Evolutionary conservation across 2,113 vertebrate species (phyloP).

Genomic region (Acanthochromis polyacanthus): DNA sequence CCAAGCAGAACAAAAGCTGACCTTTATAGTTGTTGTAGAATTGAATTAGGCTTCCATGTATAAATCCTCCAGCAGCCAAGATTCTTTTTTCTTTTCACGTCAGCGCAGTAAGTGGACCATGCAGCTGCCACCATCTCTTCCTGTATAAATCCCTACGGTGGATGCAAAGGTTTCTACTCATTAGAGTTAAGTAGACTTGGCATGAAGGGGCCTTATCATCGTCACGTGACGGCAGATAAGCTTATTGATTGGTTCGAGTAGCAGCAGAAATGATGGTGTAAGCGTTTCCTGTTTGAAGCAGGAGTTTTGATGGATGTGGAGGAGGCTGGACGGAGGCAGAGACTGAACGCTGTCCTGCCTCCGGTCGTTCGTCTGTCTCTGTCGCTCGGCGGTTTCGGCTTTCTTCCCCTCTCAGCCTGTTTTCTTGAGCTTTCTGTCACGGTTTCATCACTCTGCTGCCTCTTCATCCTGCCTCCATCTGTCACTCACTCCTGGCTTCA

Average conservation of each 20-base stretch:
- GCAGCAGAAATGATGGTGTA: constrained; percentile 42
- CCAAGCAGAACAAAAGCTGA: constrained; percentile 63
- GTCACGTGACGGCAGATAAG: constrained; percentile 51
- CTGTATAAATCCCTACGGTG: constrained; percentile 41
- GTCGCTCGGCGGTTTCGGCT: constrained; percentile 10
- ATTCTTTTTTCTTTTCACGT: constrained; percentile 29
- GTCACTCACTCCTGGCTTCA: constrained; percentile 27
- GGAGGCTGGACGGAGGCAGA: constrained; percentile 20
- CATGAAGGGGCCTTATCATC: constrained; percentile 13
- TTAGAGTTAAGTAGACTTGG: constrained; percentile 46
- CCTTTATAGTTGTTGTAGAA: constrained; percentile 50
- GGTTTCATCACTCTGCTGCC: constrained; percentile 11
- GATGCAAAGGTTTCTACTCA: constrained; percentile 44
- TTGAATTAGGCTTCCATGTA: constrained; percentile 53
- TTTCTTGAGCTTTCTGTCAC: constrained; percentile 19
- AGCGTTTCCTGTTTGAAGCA: constrained; percentile 56
- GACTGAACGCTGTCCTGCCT: constrained; percentile 34
- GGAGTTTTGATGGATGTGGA: constrained; percentile 63
- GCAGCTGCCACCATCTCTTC: constrained; percentile 3
- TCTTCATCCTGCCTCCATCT: constrained; percentile 16
- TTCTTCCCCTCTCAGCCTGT: not conserved
- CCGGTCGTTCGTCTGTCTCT: constrained; percentile 17
- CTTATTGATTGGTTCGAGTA: constrained; percentile 44
- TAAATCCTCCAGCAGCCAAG: constrained; percentile 41
- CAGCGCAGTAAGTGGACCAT: constrained; percentile 38